These are phyloP conservation scores for Gobiocypris rarus DNA, from an alignment of 2,113 vertebrate genomes.

Conservation along the genomic window DNA sequence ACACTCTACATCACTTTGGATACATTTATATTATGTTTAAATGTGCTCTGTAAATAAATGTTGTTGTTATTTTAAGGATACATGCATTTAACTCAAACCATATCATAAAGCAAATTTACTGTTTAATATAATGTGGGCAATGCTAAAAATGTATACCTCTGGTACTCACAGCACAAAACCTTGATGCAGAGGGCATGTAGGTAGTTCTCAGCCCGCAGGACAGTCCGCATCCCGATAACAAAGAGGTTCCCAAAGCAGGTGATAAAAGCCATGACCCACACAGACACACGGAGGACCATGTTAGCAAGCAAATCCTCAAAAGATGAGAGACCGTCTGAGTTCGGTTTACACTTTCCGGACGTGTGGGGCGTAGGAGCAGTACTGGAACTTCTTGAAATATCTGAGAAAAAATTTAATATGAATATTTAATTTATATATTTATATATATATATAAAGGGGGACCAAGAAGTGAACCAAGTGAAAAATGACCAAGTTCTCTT, in stretches of 20 bases:
- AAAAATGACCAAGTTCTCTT: no score
- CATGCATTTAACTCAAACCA: no score
- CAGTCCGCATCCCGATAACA: conserved; percentile 84
- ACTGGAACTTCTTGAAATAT: conserved; percentile 86
- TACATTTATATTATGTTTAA: no score
- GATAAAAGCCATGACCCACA: conserved; percentile 86
- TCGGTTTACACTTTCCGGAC: conserved; percentile 82
- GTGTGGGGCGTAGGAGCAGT: conserved; percentile 83
- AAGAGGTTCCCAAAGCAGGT: conserved; percentile 87
- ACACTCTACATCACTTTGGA: no score
- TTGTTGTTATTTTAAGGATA: not conserved
- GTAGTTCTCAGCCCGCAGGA: conserved; percentile 84
- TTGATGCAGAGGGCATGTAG: conserved; percentile 84
- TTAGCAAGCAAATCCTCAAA: conserved; percentile 87
- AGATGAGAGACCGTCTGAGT: conserved; percentile 85
- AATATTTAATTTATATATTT: no score
- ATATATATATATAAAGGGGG: no score
- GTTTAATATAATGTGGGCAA: not conserved
- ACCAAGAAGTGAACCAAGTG: no score
- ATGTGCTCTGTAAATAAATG: no score
- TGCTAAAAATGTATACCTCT: not conserved
- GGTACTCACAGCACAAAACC: conserved; percentile 82
- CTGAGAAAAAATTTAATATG: conserved; percentile 61
- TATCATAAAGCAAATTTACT: not conserved
- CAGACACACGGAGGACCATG: conserved; percentile 80